These are phyloP conservation scores for Amphipyra tragopoginis DNA, from an alignment of 2,888 invertebrate species.

Conservation along the genomic window DNA sequence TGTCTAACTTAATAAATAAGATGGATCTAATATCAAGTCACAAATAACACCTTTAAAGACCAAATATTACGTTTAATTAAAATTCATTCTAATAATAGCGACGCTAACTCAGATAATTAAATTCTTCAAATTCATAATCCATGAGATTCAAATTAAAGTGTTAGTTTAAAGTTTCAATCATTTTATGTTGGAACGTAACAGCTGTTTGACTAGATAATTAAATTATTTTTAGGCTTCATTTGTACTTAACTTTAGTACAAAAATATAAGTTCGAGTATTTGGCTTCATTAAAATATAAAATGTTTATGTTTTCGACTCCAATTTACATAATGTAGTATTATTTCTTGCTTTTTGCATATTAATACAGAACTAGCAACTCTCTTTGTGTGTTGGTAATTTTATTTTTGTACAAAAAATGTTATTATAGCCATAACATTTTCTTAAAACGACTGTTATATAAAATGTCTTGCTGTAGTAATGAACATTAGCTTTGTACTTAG, in stretches of 20 bases:
- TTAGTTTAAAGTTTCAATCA: slow-evolving; percentile 15
- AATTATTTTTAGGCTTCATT: slow-evolving; percentile 1
- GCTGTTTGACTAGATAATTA: slow-evolving; percentile 11
- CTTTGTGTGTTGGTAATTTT: slow-evolving; percentile 5
- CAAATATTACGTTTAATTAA: no score
- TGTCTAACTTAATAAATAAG: no score
- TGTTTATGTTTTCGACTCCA: neutral
- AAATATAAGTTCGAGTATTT: neutral
- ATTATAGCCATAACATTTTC: neutral
- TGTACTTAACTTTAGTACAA: neutral
- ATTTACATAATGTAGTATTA: slow-evolving; percentile 2
- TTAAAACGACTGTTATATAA: neutral
- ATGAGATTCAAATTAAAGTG: slow-evolving; percentile 10
- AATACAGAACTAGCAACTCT: neutral
- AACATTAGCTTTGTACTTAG: slow-evolving; percentile 8
- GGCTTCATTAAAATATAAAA: neutral
- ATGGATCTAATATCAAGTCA: no score
- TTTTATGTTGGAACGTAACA: slow-evolving; percentile 8
- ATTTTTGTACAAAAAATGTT: neutral
- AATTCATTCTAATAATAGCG: no score
- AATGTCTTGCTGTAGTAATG: slow-evolving; percentile 6
- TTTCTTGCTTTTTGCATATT: neutral
- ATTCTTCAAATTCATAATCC: slow-evolving; percentile 3
- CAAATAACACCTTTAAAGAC: no score
- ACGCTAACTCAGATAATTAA: neutral